Base-by-base conservation (phyloP, 2,113 vertebrate species). In the Perca flavescens region DNA sequence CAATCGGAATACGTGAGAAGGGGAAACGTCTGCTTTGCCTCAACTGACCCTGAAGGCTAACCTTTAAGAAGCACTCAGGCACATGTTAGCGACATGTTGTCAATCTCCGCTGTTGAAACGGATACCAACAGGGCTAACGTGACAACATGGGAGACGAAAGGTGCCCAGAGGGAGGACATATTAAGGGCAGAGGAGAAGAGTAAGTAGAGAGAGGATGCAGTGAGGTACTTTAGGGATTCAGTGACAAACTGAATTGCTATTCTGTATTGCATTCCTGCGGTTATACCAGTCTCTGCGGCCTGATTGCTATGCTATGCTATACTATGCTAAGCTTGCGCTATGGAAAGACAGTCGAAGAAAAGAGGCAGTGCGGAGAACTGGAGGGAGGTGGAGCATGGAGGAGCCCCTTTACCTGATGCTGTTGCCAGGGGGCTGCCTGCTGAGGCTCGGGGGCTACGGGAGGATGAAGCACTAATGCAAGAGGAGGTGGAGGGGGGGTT, bases 361-460 rank as follows among this genome's bases (percentile, higher is more conserved):
- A 91, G 85, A 88, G 90, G 88, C 83, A 92, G 90, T 28, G 79
- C 70, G 86, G 68, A 90, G 86, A 67, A 61, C 73, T 75, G 77
- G 84, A 87, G 76, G 90, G 65, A 84, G 89, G 67, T 43, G 83
- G 85, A 88, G 85, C 76, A 31, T 28, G 88, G 95, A 92, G 88
- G 95, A 91, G 96, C 94, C 96, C 95, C 95, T 96, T 99, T 99
- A 99, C 98, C 98, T 99, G 98, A 98, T 96, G 98, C 97, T 98
- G 97, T 96, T 99, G 98, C 98, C 98, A 99, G 97, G 96, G 97
- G 96, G 95, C 96, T 97, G 97, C 96, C 97, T 96, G 96, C 96
- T 94, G 95, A 96, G 95, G 96, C 95, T 95, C 96, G 92, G 96
- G 97, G 93, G 93, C 95, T 98, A 99, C 94, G 92, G 96, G 96